Evolutionary conservation across 2,888 invertebrate species (phyloP), one percentile per base, ranked within the genome.

Genomic region (Cotesia congregata): DNA sequence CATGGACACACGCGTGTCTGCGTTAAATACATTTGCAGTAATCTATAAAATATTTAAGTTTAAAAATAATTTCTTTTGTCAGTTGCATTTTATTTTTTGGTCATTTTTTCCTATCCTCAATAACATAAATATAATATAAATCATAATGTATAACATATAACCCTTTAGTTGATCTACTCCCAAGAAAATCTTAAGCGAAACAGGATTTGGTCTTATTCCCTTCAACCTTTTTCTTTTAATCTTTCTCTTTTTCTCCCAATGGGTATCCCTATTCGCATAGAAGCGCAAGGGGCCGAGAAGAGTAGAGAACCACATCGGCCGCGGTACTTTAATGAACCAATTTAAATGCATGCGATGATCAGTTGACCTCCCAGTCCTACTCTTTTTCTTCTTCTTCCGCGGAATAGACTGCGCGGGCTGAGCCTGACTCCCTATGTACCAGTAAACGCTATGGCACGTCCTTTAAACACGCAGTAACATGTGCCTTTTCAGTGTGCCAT

Each of bases 291-390:
- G 83, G 81, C 83, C 82, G 83, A 65, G 68, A 80, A 81, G 80
- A 83, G 81, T 83, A 82, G 83, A 65, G 68, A 74, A 72, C 60
- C 67, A 64, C 64, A 67, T 75, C 67, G 75, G 75, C 74, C 80
- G 74, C 71, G 86, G 85, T 85, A 86, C 86, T 89, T 89, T 89
- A 89, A 89, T 89, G 89, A 89, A 89, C 89, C 89, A 89, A 89
- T 89, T 89, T 89, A 89, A 89, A 89, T 89, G 89, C 89, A 89
- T 89, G 87, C 89, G 89, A 89, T 89, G 88, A 89, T 89, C 88
- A 88, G 88, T 88, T 89, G 87, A 88, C 88, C 88, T 88, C 87
- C 87, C 87, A 86, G 87, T 86, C 87, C 86, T 86, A 87, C 82
- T 82, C 85, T 84, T 86, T 86, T 87, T 87, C 83, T 67, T 75